Conservation (phyloP, 37 sponge, comb jelly and placozoan genomes). For the Oopsacas minuta region DNA sequence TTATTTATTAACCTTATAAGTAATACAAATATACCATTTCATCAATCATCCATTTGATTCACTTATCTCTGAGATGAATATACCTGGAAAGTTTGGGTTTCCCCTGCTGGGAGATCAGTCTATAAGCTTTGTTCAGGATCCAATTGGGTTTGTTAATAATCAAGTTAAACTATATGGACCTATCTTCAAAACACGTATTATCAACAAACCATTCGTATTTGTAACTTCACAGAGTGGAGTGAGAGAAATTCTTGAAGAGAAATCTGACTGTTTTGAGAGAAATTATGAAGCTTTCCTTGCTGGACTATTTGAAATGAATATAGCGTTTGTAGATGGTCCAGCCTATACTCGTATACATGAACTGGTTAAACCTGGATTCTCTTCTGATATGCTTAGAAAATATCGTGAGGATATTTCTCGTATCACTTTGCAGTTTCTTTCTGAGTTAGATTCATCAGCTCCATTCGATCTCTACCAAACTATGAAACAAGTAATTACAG, state of each 20-base stretch:
- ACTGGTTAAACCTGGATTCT: background rate
- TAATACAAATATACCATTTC: background rate
- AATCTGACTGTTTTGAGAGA: conserved; percentile 11
- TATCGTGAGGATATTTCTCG: background rate
- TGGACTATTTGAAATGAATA: conserved; percentile 3
- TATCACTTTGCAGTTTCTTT: background rate
- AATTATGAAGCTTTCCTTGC: background rate
- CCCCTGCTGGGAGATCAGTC: conserved; percentile 58
- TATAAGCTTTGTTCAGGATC: conserved; percentile 43
- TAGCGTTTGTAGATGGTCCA: background rate
- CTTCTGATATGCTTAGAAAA: background rate
- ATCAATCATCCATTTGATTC: too few species aligned
- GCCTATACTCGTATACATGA: background rate
- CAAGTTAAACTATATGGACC: conserved; percentile 26
- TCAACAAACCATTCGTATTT: conserved; percentile 51
- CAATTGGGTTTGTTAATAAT: conserved; percentile 37
- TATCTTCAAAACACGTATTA: conserved; percentile 46
- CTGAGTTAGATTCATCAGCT: background rate
- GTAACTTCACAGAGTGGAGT: conserved; percentile 49
- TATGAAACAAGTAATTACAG: conserved; percentile 51
- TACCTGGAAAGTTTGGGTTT: conserved; percentile 46
- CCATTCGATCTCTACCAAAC: conserved; percentile 31
- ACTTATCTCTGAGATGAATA: conserved; percentile 31
- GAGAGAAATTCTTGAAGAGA: conserved; percentile 45
- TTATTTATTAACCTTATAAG: background rate